phyloP scores from a whole-genome alignment of 2,113 vertebrate genomes.

The Mustela lutreola region DNA sequence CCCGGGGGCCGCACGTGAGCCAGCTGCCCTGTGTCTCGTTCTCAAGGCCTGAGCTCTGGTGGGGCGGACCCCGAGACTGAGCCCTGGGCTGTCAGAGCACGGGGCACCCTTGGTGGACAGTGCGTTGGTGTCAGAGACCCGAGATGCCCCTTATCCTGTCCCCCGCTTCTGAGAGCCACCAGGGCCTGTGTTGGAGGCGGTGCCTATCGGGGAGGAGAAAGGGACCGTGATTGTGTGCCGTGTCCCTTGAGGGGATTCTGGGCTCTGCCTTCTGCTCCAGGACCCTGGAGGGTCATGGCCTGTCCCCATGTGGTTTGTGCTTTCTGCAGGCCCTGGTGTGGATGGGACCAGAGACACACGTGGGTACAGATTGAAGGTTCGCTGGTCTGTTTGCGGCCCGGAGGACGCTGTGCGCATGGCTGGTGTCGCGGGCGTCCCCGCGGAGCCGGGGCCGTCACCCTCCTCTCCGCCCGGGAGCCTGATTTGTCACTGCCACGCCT shows the following conservation, averaged over 20 bases:
- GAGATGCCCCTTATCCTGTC: rapidly evolving
- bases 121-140: not conserved
- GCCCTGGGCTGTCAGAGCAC: no score
- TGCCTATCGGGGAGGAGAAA: rapidly evolving
- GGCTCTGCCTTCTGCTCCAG: not conserved
- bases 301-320: rapidly evolving
- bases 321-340: not conserved
- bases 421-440: rapidly evolving
- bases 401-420: not conserved
- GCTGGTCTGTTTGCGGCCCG: not conserved
- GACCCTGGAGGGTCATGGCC: not conserved
- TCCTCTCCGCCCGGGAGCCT: rapidly evolving
- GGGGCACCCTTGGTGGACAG: rapidly evolving
- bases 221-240: not conserved
- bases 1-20: rapidly evolving
- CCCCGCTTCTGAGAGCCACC: not conserved
- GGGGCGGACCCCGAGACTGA: not conserved
- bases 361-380: not conserved
- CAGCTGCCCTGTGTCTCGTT: rapidly evolving
- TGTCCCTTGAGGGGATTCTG: not conserved
- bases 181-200: rapidly evolving
- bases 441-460: not conserved
- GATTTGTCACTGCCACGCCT: not conserved
- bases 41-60: rapidly evolving
- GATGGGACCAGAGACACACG: rapidly evolving